Evolutionary conservation across 2,888 invertebrate species (phyloP), one percentile per base, ranked within the genome.

Genomic region (Morpho deidamia): DNA sequence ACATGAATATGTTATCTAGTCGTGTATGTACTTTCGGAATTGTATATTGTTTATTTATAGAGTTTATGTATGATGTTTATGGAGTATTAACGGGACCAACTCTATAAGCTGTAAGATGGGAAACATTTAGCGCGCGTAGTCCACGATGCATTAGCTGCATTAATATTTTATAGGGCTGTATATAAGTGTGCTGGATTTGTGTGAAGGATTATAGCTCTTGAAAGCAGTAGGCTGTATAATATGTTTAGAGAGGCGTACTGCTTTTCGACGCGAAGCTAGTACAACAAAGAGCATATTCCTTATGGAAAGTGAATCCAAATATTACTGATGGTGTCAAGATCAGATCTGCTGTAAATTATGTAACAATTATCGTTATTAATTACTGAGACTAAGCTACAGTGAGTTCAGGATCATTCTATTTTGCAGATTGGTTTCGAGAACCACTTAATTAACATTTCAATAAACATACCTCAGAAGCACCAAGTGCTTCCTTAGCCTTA

Each of bases 11-110:
- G 79, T 83, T 80, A 88, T 89, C 89, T 89, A 89, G 89, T 88
- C 89, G 75, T 87, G 88, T 89, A 88, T 86, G 88, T 88, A 83
- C 85, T 88, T 85, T 89, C 89, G 89, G 89, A 89, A 85, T 81
- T 81, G 79, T 83, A 82, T 78, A 80, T 79, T 85, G 78, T 81
- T 83, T 76, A 85, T 83, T 85, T 83, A 78, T 85, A 87, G 82
- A 73, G 72, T 82, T 82, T 81, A 77, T 74, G 76, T 76, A 72
- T 77, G 77, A 76, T 69, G 75, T 82, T 74, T 77, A 76, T 81
- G 74, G 78, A 78, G 83, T 81, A 75, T 78, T 78, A 75, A 74
- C 74, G 89, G 89, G 89, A 89, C 89, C 89, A 89, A 88, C 85
- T 82, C 81, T 83, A 80, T 77, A 78, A 80, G 81, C 82, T 76